Percentiles rank a stretch among this genome's conserved stretches.
Evolutionary conservation across 2,888 invertebrate species (phyloP).

Genomic region (Noctua pronuba): DNA sequence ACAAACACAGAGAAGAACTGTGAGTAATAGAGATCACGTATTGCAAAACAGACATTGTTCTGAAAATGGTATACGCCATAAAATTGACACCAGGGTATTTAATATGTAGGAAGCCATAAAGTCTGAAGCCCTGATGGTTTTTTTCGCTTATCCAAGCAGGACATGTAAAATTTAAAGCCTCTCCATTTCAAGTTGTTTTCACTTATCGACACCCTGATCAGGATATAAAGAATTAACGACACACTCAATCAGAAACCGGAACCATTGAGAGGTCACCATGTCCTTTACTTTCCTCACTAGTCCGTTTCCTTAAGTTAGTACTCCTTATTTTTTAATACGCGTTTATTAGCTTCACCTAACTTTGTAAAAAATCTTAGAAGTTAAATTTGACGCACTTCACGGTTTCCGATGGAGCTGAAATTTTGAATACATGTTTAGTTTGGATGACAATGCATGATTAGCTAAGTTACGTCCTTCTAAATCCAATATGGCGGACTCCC

Average conservation of each 20-base stretch:
- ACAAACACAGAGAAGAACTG: not conserved
- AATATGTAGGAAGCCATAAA: not conserved
- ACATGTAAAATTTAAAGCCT: not conserved
- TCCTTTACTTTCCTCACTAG: slow-evolving; percentile 43
- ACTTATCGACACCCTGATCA: slow-evolving; percentile 44
- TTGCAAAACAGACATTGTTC: not conserved
- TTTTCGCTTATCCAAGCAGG: not conserved
- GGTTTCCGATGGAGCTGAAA: not conserved
- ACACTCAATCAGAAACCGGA: slow-evolving; percentile 50
- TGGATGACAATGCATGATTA: not conserved
- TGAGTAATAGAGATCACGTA: not conserved
- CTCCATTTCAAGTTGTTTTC: not conserved
- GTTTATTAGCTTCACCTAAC: not conserved
- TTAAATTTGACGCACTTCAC: not conserved
- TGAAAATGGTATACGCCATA: not conserved
- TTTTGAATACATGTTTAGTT: not conserved
- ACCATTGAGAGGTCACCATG: slow-evolving; percentile 34
- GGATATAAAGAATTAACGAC: slow-evolving; percentile 31
- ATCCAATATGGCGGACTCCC: not conserved
- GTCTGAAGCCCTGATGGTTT: not conserved
- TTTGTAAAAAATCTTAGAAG: not conserved
- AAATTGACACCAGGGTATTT: not conserved
- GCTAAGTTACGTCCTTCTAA: not conserved
- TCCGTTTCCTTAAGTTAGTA: slow-evolving; percentile 47
- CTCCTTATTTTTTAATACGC: not conserved